A percentile compares a stretch with the other conserved stretches of the same genome.
Conservation (phyloP, 2,797 vertebrate genomes). For the Rhinella marina region DNA sequence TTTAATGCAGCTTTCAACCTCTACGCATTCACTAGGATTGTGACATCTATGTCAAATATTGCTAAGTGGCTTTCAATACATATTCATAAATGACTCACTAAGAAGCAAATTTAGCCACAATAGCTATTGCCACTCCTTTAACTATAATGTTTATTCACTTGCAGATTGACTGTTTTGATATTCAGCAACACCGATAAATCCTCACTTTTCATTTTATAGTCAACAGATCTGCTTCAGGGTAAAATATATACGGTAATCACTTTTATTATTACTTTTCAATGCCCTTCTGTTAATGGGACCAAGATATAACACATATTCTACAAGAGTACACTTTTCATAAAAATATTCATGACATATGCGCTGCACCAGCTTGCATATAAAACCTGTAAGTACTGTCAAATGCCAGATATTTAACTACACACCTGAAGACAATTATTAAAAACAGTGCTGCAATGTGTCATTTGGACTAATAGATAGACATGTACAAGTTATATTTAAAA, state of each 20-base stretch:
- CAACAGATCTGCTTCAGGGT: conserved; percentile 30
- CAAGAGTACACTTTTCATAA: conserved; percentile 33
- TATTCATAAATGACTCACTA: conserved; percentile 53
- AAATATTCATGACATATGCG: conserved; percentile 16
- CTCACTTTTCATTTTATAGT: conserved; percentile 37
- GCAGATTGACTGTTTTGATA: conserved; percentile 43
- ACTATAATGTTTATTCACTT: conserved; percentile 48
- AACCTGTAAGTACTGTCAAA: not conserved
- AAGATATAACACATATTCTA: conserved; percentile 43
- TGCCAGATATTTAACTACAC: not conserved
- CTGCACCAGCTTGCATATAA: conserved; percentile 5
- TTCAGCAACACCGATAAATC: conserved; percentile 41
- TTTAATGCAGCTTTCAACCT: conserved; percentile 54
- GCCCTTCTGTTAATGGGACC: conserved; percentile 45
- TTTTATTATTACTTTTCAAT: conserved; percentile 55
- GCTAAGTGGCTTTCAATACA: conserved; percentile 56
- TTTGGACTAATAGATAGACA: not conserved
- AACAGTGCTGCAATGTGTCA: not conserved
- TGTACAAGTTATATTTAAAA: not conserved
- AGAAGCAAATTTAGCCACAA: conserved; percentile 51
- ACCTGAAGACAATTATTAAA: not conserved
- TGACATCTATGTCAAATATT: conserved; percentile 55
- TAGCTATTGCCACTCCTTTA: conserved; percentile 48
- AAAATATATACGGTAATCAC: conserved; percentile 36
- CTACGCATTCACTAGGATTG: conserved; percentile 44